A percentile compares a stretch with the other conserved stretches of the same genome.
phyloP scores from a whole-genome alignment of 2,888 invertebrate genomes.

The Formica aserva region DNA sequence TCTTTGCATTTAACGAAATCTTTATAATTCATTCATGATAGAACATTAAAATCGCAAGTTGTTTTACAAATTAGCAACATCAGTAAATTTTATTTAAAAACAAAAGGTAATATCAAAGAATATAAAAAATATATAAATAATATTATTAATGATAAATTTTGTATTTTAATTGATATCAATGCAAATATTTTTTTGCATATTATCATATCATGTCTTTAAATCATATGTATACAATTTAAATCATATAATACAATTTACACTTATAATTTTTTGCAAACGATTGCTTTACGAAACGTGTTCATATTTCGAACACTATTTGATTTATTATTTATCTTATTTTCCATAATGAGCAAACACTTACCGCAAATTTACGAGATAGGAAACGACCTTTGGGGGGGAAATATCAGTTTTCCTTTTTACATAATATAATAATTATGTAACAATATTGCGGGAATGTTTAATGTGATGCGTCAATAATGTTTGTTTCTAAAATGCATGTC shows the following conservation, averaged over 20 bases:
- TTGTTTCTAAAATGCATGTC: slow-evolving; percentile 62
- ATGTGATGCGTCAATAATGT: slow-evolving; percentile 69
- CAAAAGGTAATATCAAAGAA: background rate
- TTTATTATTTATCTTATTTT: background rate
- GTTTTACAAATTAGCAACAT: background rate
- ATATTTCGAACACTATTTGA: slow-evolving; percentile 2
- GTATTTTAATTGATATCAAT: background rate
- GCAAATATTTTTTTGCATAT: background rate
- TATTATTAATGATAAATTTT: background rate
- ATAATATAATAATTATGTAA: slow-evolving; percentile 44
- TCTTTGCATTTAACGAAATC: slow-evolving; percentile 52
- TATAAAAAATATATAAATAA: background rate
- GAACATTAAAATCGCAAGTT: background rate
- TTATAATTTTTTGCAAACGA: slow-evolving; percentile 21
- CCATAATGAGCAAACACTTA: slow-evolving; percentile 9
- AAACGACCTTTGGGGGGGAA: background rate
- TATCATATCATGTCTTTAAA: background rate
- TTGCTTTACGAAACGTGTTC: background rate
- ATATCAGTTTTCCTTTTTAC: slow-evolving; percentile 7
- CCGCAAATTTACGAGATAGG: background rate
- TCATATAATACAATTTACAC: background rate
- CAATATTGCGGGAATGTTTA: slow-evolving; percentile 57
- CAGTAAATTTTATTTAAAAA: background rate
- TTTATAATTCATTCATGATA: slow-evolving; percentile 24
- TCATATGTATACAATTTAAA: background rate